Conservation (phyloP, 2,113 vertebrate genomes). For the Marmota monax region DNA sequence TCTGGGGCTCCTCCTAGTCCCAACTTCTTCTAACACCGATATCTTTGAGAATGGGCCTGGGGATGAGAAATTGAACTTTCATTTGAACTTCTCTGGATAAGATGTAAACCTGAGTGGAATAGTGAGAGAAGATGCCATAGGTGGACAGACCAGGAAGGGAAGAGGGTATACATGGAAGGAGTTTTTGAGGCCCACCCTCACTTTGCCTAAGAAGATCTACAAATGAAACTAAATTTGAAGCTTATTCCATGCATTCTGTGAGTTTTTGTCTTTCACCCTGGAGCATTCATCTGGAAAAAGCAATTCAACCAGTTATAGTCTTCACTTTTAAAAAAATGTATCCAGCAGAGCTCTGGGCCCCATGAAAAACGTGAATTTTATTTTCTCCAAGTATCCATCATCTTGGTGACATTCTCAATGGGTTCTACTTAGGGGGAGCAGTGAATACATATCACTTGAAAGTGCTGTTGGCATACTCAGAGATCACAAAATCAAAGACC, state of each 20-base stretch:
- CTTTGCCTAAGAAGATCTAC: constrained; percentile 27
- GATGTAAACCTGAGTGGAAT: not conserved
- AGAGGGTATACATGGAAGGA: not conserved
- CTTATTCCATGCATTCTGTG: constrained; percentile 44
- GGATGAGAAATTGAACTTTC: not conserved
- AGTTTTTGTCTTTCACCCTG: not conserved
- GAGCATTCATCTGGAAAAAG: not conserved
- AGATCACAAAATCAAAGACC: constrained; percentile 31
- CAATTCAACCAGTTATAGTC: not conserved
- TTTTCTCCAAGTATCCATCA: constrained; percentile 22
- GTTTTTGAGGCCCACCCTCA: not conserved
- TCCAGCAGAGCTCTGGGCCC: not conserved
- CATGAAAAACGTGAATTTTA: not conserved
- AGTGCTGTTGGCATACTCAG: not conserved
- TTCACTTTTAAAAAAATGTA: not conserved
- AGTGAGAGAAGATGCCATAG: not conserved
- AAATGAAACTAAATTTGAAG: constrained; percentile 45
- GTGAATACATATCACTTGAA: not conserved
- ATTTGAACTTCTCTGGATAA: not conserved
- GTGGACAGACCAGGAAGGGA: not conserved
- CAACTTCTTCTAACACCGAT: constrained; percentile 19
- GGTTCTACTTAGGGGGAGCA: not conserved
- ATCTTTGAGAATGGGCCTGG: not conserved
- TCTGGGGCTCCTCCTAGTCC: not conserved
- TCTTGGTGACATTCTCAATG: constrained; percentile 30